Evolutionary conservation across 2,113 vertebrate genomes (phyloP), one percentile per base, ranked within the genome.

Genomic region (Sinosuthora webbiana): DNA sequence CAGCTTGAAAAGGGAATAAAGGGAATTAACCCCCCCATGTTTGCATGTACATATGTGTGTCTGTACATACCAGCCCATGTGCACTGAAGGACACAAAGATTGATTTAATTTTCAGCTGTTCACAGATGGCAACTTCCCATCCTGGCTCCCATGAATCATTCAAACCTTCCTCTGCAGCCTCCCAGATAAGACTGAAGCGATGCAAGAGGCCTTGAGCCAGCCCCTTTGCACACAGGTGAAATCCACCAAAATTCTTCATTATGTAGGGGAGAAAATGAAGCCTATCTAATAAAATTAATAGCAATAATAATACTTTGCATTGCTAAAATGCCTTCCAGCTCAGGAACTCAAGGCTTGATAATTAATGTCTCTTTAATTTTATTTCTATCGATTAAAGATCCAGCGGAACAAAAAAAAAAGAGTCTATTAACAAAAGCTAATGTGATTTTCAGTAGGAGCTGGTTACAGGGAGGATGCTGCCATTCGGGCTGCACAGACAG

Each of bases 341-440:
- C 69, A 69, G 88, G 57, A 94, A 76, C 90, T 96, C 31, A 10
- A 87, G 90, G 93, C 73, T 95, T 90, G 97, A 91, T 94, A 97
- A 97, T 97, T 95, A 96, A 97, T 79, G 92, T 87, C 90, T 92
- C 95, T 81, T 95, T 95, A 95, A 97, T 95, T 97, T 95, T 95
- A 97, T 93, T 97, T 92, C 95, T 94, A 95, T 96, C 85, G 92
- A 95, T 96, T 95, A 95, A 96, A 93, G 87, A 97, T 96, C 88
- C 93, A 89, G 90, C 0, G 0, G 95, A 93, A 96, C 79, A 81
- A 94, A 77, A 94, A 93, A 93, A 94, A 86, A 86, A 76, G 84
- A 94, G 56, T 93, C 94, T 84, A 97, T 95, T 97, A 97, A 93
- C 75, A 91, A 92, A 93, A 94, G 93, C 92, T 96, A 95, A 97